Base-by-base conservation (phyloP, 2,888 invertebrate species). In the Scaptomyza tumidula region DNA sequence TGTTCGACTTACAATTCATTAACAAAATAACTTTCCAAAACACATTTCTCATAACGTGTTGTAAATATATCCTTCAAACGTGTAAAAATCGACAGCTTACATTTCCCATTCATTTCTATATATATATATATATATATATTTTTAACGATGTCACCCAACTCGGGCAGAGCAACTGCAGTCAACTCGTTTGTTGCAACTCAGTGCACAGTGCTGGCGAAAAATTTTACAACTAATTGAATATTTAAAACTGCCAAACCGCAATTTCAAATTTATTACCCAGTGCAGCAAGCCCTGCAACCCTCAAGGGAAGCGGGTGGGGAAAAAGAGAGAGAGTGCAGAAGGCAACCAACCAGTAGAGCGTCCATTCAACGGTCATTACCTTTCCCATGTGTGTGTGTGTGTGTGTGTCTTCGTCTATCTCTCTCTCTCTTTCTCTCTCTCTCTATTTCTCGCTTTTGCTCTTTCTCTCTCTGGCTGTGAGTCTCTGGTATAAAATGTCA, bases 231-330 rank as follows among this genome's bases (percentile, higher is more conserved):
- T 90, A 89, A 89, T 90, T 89, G 90, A 89, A 89, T 86, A 86
- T 89, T 89, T 90, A 88, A 90, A 90, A 89, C 87, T 83, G 89
- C 79, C 79, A 88, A 89, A 83, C 89, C 90, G 80, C 90, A 89
- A 89, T 90, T 89, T 89, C 86, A 90, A 89, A 89, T 89, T 89
- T 89, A 89, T 90, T 89, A 80, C 89, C 89, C 90, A 86, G 69
- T 64, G 82, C 81, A 71, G 62, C 55, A 41, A 41, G 65, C 58
- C 74, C 77, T 55, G 63, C 71, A 78, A 61, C 56, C 45, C n/a
- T 19, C 72, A 59, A 39, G 53, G 37, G 31, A 7, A 62, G 41
- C 16, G 16, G 44, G 13, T 1, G 6, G 44, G 6, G 24, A 13
- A 37, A 2, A 24, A 6, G 4, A 14, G 44, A 14, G 35, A 11